A percentile compares a stretch with the other conserved stretches of the same genome.
Evolutionary conservation across 2,797 vertebrate genomes (phyloP).

Genomic region (Emydoidea blandingii): DNA sequence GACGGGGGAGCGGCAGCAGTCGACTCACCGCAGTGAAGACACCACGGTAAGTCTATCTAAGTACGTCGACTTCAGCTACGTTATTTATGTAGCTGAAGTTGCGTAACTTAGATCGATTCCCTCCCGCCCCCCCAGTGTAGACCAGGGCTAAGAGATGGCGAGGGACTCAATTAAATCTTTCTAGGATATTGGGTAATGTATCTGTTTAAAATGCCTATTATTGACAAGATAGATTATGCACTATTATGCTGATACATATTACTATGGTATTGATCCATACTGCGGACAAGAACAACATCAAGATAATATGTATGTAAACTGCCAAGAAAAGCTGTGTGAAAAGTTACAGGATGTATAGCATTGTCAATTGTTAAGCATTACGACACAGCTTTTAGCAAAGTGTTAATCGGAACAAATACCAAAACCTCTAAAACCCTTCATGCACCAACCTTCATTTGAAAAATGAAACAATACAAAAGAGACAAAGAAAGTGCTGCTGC

Average conservation of each 20-base stretch:
- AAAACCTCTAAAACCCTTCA: background rate
- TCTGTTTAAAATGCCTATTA: background rate
- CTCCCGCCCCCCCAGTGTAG: no score
- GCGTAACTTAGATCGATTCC: no score
- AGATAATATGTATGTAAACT: background rate
- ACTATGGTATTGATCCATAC: accelerated
- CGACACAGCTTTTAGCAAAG: background rate
- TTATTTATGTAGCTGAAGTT: no score
- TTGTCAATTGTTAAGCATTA: background rate
- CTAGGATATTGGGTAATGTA: background rate
- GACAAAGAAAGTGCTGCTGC: background rate
- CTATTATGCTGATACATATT: accelerated
- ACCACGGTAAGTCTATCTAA: no score
- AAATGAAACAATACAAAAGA: background rate
- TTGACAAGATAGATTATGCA: background rate
- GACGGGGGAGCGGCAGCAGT: no score
- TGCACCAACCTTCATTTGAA: background rate
- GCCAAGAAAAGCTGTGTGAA: accelerated
- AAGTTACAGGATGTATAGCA: background rate
- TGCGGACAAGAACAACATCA: background rate
- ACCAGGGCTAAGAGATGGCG: background rate
- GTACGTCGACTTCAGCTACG: no score
- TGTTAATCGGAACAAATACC: background rate
- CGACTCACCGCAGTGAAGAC: no score
- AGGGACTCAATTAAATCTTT: background rate